A percentile compares a stretch with the other conserved stretches of the same genome.
Conservation (phyloP, 2,113 vertebrate genomes). For the Oxyura jamaicensis region DNA sequence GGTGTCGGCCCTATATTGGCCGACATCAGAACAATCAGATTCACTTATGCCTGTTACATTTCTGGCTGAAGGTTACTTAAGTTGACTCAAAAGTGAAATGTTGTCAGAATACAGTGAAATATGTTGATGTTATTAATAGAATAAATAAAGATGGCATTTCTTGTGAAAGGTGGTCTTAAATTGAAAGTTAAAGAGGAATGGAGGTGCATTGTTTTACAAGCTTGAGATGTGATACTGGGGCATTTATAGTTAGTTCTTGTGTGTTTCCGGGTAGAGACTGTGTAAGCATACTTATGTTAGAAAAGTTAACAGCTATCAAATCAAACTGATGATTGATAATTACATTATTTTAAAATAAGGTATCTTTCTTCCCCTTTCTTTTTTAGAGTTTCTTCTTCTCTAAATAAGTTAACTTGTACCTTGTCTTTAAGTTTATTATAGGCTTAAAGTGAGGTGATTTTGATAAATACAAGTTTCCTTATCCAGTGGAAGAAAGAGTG, state of each 20-base stretch:
- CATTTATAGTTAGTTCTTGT: not conserved
- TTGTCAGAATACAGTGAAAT: not conserved
- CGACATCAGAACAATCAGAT: not conserved
- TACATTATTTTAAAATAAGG: not conserved
- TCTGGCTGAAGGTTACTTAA: not conserved
- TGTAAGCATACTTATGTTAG: not conserved
- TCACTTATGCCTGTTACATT: rapidly evolving
- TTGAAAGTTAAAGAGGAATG: not conserved
- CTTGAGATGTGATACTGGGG: not conserved
- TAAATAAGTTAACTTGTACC: not conserved
- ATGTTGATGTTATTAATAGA: not conserved
- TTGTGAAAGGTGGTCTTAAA: not conserved
- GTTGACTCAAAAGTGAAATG: not conserved
- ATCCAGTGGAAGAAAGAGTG: not conserved
- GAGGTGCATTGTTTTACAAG: not conserved
- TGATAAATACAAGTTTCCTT: not conserved
- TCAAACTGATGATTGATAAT: not conserved
- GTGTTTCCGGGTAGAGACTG: not conserved
- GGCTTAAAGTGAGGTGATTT: not conserved
- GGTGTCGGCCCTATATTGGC: not conserved
- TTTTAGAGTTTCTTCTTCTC: not conserved
- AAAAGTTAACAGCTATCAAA: not conserved
- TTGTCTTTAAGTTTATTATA: not conserved
- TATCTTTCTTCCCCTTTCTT: not conserved
- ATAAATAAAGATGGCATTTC: not conserved